Evolutionary conservation across 2,888 invertebrate species (phyloP).

Genomic region (Xanthostigma xanthostigma): DNA sequence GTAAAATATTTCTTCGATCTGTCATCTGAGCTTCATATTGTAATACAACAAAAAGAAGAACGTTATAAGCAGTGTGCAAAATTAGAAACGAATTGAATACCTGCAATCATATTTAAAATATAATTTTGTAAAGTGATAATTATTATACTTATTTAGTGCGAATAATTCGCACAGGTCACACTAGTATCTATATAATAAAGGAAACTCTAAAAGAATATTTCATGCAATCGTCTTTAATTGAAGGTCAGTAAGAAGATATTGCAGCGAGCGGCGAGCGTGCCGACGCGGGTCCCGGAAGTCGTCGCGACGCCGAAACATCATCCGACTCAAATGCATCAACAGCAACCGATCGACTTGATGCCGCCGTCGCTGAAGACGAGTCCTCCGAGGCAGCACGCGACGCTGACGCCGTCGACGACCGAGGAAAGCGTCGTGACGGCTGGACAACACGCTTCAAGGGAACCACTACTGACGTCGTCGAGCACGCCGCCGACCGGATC

Average conservation of each 20-base stretch:
- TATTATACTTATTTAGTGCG: too few species aligned
- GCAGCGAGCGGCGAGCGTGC: constrained; percentile 57
- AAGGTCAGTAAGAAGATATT: constrained; percentile 30
- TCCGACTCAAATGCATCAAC: constrained; percentile 36
- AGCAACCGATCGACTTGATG: constrained; percentile 30
- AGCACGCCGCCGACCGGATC: constrained; percentile 29
- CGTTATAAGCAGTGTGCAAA: too few species aligned
- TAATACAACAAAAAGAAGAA: too few species aligned
- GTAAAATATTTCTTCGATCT: too few species aligned
- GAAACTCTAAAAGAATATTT: constrained; percentile 14
- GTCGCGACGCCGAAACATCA: constrained; percentile 18
- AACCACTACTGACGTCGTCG: constrained; percentile 45
- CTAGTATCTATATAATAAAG: constrained; percentile 9
- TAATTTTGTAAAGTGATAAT: too few species aligned
- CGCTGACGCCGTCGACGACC: constrained; percentile 39
- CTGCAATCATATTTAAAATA: too few species aligned
- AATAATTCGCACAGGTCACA: too few species aligned
- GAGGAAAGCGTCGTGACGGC: constrained; percentile 32
- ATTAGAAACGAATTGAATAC: too few species aligned
- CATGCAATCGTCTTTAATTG: constrained; percentile 18
- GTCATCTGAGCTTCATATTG: too few species aligned
- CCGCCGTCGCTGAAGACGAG: constrained; percentile 14
- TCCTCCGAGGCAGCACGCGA: constrained; percentile 17
- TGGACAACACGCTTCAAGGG: constrained; percentile 33
- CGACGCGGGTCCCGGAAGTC: constrained; percentile 37